Evolutionary conservation across 2,797 vertebrate species (phyloP), one percentile per base, ranked within the genome.

Genomic region (Trichosurus vulpecula): DNA sequence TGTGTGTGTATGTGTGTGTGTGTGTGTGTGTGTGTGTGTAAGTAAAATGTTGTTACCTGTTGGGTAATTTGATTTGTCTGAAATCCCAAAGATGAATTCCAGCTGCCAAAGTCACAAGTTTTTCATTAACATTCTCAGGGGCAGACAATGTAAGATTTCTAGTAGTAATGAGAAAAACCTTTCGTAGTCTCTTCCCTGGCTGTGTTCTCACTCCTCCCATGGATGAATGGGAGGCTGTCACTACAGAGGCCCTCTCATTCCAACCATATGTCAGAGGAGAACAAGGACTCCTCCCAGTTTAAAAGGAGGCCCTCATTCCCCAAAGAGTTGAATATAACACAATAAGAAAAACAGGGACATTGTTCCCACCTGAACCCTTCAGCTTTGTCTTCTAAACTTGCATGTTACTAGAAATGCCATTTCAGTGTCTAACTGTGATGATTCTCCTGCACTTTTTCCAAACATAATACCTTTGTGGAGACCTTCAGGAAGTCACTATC

Each of bases 101-200:
- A 96, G 93, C 92, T 94, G 91, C 90, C 10, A 35, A 96, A 93
- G 92, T 93, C 54, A 87, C 54, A 92, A 94, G 92, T 30, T 96
- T 96, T 66, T 93, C 35, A 5, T 74, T 94, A 96, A 95, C 92
- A 91, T 96, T 97, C 94, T 96, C 66, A 27, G n/a, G 92, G 52
- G 55, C 92, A 92, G 93, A 97, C 95, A 96, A 94, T 92, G 57
- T 74, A 95, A 95, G 93, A 94, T 96, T 95, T 97, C 95, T 97
- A 57, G 94, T 94, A 94, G 96, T 96, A 96, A 96, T 96, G 91
- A 94, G 95, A 93, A 96, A 93, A 91, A 30, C 66, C 91, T 97
- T 95, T 94, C 93, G 92, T 4, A 1, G 35, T 81, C 90, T 55
- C 4, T 74, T 93, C 81, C n/a, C 30, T 16, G 27, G 53, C 95